Conservation (phyloP, 2,888 invertebrate species). For the Perizoma flavofasciatum region DNA sequence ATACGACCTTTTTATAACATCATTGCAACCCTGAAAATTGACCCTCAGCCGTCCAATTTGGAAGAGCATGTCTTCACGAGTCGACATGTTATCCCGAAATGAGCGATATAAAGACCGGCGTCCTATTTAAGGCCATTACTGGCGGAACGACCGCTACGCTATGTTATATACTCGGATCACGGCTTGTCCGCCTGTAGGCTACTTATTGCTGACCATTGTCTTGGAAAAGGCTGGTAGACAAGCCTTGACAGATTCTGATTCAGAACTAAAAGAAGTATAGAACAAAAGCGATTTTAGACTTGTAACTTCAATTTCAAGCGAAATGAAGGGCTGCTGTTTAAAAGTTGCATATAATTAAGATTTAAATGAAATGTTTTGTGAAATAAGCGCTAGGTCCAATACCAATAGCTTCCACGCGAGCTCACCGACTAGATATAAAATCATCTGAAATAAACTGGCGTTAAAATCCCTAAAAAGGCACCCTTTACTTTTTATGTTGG, state of each 20-base stretch:
- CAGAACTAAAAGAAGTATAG: too few relatives aligned
- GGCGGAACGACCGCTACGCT: conserved; percentile 10
- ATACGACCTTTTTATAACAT: conserved; percentile 20
- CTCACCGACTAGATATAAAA: conserved; percentile 27
- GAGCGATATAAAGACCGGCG: conserved; percentile 29
- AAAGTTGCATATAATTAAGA: conserved; percentile 4
- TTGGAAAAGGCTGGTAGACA: conserved; percentile 4
- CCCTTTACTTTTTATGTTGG: conserved; percentile 39
- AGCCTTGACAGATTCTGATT: neutral
- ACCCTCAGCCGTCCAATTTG: conserved; percentile 31
- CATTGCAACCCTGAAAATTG: conserved; percentile 22
- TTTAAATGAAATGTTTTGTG: conserved; percentile 20
- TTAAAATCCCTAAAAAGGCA: conserved; percentile 41
- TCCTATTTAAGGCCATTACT: conserved; percentile 29
- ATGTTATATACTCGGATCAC: conserved; percentile 21
- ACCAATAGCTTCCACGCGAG: conserved; percentile 31
- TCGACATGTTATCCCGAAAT: conserved; percentile 25
- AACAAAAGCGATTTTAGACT: too few relatives aligned
- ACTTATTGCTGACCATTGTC: conserved; percentile 29
- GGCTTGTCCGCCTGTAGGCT: conserved; percentile 17
- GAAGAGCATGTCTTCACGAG: conserved; percentile 28
- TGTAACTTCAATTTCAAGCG: too few relatives aligned
- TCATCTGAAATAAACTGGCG: conserved; percentile 31
- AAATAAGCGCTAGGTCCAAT: conserved; percentile 30
- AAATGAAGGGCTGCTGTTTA: neutral